phyloP scores from a whole-genome alignment of 2,797 vertebrate genomes.

The Chelon auratus region DNA sequence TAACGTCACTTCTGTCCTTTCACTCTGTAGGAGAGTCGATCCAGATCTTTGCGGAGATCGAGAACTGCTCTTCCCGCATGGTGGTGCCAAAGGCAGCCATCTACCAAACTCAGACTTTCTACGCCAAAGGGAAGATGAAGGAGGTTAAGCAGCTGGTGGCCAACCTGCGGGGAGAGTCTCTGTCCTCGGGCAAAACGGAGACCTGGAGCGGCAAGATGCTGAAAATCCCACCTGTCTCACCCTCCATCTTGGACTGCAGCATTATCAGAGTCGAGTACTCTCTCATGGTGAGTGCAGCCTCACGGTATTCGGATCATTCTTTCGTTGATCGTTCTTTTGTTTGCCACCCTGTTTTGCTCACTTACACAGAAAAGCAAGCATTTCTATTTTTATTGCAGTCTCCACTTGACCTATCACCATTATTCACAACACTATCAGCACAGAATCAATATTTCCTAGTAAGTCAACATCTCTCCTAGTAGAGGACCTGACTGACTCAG shows the following conservation, averaged over 20 bases:
- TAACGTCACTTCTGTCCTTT: background rate
- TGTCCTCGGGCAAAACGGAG: constrained; percentile 97
- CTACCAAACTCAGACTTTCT: constrained; percentile 98
- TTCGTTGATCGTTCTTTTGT: background rate
- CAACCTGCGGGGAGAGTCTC: constrained; percentile 93
- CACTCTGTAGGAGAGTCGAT: constrained; percentile 92
- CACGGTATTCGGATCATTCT: background rate
- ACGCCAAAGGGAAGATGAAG: constrained; percentile 99
- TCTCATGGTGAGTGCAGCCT: constrained; percentile 88
- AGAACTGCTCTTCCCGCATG: constrained; percentile 98
- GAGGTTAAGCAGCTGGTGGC: constrained; percentile 98
- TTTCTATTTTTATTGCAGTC: background rate
- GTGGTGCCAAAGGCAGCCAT: constrained; percentile 99
- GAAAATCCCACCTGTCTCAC: constrained; percentile 97
- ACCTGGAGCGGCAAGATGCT: constrained; percentile 98
- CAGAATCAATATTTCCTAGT: constrained; percentile 54
- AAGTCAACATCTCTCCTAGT: constrained; percentile 29
- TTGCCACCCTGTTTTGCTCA: background rate
- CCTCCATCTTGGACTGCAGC: constrained; percentile 97
- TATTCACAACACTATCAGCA: constrained; percentile 14
- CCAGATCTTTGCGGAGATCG: constrained; percentile 99
- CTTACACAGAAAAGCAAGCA: background rate
- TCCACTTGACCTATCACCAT: constrained; percentile 3
- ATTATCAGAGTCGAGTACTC: constrained; percentile 99
- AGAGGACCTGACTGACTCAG: constrained; percentile 57